Evolutionary conservation across 2,888 invertebrate species (phyloP).

Genomic region (Idaea dimidiata): DNA sequence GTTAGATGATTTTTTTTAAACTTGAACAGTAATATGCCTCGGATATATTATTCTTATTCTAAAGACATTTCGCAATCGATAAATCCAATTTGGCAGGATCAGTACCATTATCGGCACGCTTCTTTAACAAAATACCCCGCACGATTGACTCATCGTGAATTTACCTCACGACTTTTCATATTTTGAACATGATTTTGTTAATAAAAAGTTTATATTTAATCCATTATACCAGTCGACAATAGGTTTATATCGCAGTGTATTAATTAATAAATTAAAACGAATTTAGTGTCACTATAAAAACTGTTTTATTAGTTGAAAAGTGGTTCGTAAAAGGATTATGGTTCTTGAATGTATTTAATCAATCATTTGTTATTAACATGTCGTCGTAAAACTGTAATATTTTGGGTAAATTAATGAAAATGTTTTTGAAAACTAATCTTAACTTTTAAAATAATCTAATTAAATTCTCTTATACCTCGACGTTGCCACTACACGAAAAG

Average conservation of each 20-base stretch:
- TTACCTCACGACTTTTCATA: not conserved
- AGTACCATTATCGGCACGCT: not conserved
- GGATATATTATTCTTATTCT: no score
- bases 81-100: not conserved
- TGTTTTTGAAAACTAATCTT: constrained; percentile 14
- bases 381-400: constrained; percentile 22
- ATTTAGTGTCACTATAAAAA: not conserved
- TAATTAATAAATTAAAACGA: not conserved
- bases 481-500: no score
- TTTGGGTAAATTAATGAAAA: constrained; percentile 17
- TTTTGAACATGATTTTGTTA: not conserved
- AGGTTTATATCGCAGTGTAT: not conserved
- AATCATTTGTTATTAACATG: constrained; percentile 17
- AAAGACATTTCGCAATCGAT: not conserved
- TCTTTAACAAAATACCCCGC: not conserved
- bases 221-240: not conserved
- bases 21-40: no score
- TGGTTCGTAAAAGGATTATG: constrained; percentile 11
- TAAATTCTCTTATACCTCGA: no score
- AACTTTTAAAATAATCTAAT: no score
- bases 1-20: no score
- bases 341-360: constrained; percentile 20
- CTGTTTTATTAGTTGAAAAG: not conserved
- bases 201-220: not conserved
- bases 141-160: not conserved